A percentile compares a stretch with the other conserved stretches of the same genome.
phyloP scores from a whole-genome alignment of 2,113 vertebrate species.

The Cyprinus carpio region DNA sequence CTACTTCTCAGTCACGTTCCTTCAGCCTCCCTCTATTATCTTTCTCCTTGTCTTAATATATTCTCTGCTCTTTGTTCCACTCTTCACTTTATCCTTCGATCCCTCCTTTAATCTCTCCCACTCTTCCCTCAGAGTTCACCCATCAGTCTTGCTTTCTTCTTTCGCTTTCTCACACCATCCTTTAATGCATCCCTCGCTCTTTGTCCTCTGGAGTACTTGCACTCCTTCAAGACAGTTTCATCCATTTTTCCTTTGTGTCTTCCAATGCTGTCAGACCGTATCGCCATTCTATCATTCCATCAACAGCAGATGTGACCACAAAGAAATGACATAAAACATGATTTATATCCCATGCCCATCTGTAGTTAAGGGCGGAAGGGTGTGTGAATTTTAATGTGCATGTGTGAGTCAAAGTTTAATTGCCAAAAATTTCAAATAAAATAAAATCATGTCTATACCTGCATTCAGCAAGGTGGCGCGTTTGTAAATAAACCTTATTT shows the following conservation, averaged over 20 bases:
- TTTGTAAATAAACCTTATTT: not conserved
- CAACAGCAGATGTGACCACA: not conserved
- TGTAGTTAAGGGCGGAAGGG: not conserved
- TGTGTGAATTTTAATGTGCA: not conserved
- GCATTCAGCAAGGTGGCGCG: not conserved
- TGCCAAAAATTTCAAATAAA: not conserved
- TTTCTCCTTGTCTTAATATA: slow-evolving; percentile 14
- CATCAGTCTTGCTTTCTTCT: not conserved
- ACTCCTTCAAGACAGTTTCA: not conserved
- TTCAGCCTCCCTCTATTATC: slow-evolving; percentile 11
- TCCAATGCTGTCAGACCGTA: not conserved
- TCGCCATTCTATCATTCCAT: not conserved
- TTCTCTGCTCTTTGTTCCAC: not conserved
- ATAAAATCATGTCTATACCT: not conserved
- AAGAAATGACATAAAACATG: not conserved
- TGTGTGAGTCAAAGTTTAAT: not conserved
- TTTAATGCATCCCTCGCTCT: not conserved
- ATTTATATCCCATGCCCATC: not conserved
- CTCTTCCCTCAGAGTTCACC: not conserved
- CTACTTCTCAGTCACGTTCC: slow-evolving; percentile 15
- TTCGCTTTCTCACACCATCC: not conserved
- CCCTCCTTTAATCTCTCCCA: not conserved
- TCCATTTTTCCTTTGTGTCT: not conserved
- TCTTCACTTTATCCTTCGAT: slow-evolving; percentile 8
- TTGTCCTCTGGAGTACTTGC: not conserved